A percentile compares a stretch with the other conserved stretches of the same genome.
Evolutionary conservation across 2,888 invertebrate species (phyloP).

Genomic region (Drosophila eohydei): DNA sequence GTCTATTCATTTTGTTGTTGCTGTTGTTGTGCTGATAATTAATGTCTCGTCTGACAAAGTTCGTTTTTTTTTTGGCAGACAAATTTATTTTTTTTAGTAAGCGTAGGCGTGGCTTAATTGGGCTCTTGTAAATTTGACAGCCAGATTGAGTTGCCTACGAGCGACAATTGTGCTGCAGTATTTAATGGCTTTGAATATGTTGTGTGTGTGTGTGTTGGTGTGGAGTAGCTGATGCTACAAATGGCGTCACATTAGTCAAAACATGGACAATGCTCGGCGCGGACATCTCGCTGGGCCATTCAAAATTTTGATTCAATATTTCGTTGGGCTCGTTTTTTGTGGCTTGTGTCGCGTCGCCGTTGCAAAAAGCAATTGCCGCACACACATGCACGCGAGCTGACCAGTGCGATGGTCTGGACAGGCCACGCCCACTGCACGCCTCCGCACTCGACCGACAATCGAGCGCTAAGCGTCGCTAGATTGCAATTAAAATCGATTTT

Average conservation of each 20-base stretch:
- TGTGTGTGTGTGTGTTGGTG: constrained; percentile 6
- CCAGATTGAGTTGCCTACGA: constrained; percentile 48
- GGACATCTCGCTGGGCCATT: constrained; percentile 28
- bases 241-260: constrained; percentile 61
- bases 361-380: constrained; percentile 48
- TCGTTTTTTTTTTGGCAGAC: constrained; percentile 1
- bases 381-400: constrained; percentile 27
- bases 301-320: constrained; percentile 58
- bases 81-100: constrained; percentile 3
- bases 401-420: not conserved
- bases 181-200: constrained; percentile 50
- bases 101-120: constrained; percentile 43
- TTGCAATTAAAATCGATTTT: constrained; percentile 81
- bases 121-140: constrained; percentile 53
- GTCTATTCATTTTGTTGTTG: not conserved
- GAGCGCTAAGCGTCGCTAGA: constrained; percentile 59
- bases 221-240: constrained; percentile 31
- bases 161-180: constrained; percentile 44
- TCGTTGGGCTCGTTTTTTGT: constrained; percentile 24
- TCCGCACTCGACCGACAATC: constrained; percentile 41
- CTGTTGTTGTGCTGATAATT: constrained; percentile 33
- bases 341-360: constrained; percentile 5
- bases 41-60: constrained; percentile 41
- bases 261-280: constrained; percentile 46
- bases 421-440: constrained; percentile 25